Conservation (phyloP, 2,797 vertebrate species). For the Melanotaenia maccullochi region DNA sequence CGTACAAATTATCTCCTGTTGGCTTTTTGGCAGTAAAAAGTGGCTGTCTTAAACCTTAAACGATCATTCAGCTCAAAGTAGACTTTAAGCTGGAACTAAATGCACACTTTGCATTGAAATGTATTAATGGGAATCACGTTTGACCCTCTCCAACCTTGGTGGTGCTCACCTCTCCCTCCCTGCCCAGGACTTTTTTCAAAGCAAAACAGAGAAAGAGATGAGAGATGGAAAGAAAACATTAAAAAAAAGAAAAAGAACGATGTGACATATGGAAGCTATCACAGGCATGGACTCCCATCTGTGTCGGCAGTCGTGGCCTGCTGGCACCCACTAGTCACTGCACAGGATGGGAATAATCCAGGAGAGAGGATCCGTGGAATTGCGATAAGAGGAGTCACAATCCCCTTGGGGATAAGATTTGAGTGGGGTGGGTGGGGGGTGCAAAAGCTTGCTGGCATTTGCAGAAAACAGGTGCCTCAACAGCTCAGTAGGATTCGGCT, state of each 20-base stretch:
- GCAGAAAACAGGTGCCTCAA: conserved; percentile 81
- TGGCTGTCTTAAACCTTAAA: conserved; percentile 58
- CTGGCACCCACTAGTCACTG: conserved; percentile 78
- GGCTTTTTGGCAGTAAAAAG: conserved; percentile 65
- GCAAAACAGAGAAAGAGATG: conserved; percentile 73
- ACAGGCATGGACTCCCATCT: conserved; percentile 80
- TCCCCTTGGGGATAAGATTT: conserved; percentile 68
- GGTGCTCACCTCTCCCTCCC: conserved; percentile 47
- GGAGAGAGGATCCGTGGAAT: conserved; percentile 74
- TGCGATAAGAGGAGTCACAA: conserved; percentile 71
- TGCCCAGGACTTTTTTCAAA: conserved; percentile 57
- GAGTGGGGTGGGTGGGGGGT: conserved; percentile 10
- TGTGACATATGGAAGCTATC: conserved; percentile 85
- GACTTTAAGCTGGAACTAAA: conserved; percentile 45
- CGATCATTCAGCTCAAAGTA: conserved; percentile 54
- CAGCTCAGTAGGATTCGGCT: conserved; percentile 65
- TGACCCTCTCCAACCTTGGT: conserved; percentile 53
- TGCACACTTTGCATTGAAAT: conserved; percentile 37
- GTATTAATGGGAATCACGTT: conserved; percentile 63
- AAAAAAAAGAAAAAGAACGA: conserved; percentile 53
- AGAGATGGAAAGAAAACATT: conserved; percentile 76
- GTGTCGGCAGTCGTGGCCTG: conserved; percentile 73
- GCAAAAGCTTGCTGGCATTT: conserved; percentile 67
- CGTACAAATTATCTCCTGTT: conserved; percentile 71
- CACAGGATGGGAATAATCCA: conserved; percentile 81